These are phyloP conservation scores for Tenualosa ilisha DNA, from an alignment of 2,797 vertebrate genomes.

Conservation along the genomic window DNA sequence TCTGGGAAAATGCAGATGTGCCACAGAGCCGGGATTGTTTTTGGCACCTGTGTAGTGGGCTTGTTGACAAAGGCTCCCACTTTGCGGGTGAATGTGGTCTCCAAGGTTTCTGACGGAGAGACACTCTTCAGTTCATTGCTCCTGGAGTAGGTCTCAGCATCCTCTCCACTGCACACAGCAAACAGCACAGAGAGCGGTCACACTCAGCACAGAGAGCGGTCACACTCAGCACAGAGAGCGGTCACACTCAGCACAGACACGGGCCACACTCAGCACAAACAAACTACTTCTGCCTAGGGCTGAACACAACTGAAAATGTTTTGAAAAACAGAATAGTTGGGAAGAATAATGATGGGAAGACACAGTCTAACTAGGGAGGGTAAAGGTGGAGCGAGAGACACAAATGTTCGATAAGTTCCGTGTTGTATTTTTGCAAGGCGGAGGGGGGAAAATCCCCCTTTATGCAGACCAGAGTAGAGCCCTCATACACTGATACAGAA, in stretches of 20 bases:
- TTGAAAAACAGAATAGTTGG: too few relatives aligned
- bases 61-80: slow-evolving; percentile 97
- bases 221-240: neutral
- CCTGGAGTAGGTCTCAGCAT: slow-evolving; percentile 79
- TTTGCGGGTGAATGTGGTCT: slow-evolving; percentile 89
- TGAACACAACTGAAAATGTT: too few relatives aligned
- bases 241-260: neutral
- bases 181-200: neutral
- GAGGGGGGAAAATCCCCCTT: too few relatives aligned
- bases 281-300: too few relatives aligned
- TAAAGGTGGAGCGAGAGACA: too few relatives aligned
- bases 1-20: neutral
- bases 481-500: too few relatives aligned
- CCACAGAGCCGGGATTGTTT: neutral
- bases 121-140: slow-evolving; percentile 73
- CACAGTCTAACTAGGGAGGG: too few relatives aligned
- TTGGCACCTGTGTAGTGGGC: slow-evolving; percentile 75
- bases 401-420: too few relatives aligned
- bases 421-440: too few relatives aligned
- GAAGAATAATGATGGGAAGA: too few relatives aligned
- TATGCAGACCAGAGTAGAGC: too few relatives aligned
- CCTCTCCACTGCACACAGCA: slow-evolving; percentile 69
- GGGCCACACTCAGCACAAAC: too few relatives aligned
- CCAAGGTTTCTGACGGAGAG: slow-evolving; percentile 82
- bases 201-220: neutral